Conservation (phyloP, 2,113 vertebrate species). For the Gallinago jamesoni region DNA sequence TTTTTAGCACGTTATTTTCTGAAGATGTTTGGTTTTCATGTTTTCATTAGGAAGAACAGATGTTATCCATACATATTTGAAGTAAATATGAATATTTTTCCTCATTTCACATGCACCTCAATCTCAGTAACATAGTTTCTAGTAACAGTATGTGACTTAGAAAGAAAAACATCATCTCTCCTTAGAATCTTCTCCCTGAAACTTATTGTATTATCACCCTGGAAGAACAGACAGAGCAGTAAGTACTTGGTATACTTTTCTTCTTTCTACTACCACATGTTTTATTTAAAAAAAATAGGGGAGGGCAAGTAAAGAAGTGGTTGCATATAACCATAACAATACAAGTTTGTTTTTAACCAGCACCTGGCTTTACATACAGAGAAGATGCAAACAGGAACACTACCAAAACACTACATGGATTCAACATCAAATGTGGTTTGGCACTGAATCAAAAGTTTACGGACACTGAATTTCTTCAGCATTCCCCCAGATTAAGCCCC, state of each 20-base stretch:
- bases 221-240: not conserved
- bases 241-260: not conserved
- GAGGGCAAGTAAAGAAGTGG: not conserved
- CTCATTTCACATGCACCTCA: not conserved
- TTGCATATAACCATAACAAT: not conserved
- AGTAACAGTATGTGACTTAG: not conserved
- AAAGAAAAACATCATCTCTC: not conserved
- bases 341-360: not conserved
- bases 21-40: not conserved
- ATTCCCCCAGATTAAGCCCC: not conserved
- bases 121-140: not conserved
- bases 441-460: not conserved
- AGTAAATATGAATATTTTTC: not conserved
- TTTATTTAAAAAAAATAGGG: not conserved
- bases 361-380: not conserved
- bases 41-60: not conserved
- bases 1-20: not conserved
- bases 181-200: not conserved
- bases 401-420: not conserved
- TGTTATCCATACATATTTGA: not conserved
- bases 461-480: not conserved
- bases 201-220: not conserved
- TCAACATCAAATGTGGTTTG: not conserved
- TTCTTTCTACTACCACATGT: not conserved
- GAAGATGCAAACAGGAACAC: not conserved